Base-by-base conservation (phyloP, 2,797 vertebrate genomes). In the Dermochelys coriacea region DNA sequence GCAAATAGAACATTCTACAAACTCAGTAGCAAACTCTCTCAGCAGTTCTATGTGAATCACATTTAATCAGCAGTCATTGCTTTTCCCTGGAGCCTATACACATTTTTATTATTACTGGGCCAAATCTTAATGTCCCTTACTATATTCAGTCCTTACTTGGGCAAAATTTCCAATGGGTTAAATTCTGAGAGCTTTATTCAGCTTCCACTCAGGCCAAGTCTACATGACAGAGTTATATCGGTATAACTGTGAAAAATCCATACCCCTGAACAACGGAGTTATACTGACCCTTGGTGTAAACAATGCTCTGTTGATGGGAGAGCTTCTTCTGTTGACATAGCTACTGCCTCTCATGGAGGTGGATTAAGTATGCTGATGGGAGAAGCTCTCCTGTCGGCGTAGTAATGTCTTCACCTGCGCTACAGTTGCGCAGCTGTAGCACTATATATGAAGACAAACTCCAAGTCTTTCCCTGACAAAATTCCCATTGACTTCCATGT, bases 391-490 rank as follows among this genome's bases (percentile, higher is more conserved):
- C 18, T 10, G 64, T 64, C 4, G 34, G 14, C 16, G 2, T 64
- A 64, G 15, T 64, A n/a, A 15, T 16, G 4, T n/a, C 64, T 71
- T 71, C 21, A 71, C 9, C 41, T 41, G 68, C 5, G 2, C 64
- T 71, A 12, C n/a, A 71, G 64, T 21, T 21, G n/a, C 19, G 5
- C 19, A 37, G 9, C 37, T 71, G 21, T 41, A 41, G n/a, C 5
- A 10, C 21, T 41, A 68, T 5, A 23, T 71, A 5, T 71, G 37
- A 71, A 41, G 68, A 71, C 68, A 71, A 71, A 37, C 37, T n/a
- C 19, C 37, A 71, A 25, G 31, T 52, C 82, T 93, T 96, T 86
- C 84, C 88, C 86, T 64, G 68, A 86, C 75, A 94, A 95, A 96
- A 91, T 55, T 93, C 34, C 12, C 51, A 84, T 75, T 88, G 87